phyloP scores from a whole-genome alignment of 2,797 vertebrate species.

The Sebastolobus alascanus region DNA sequence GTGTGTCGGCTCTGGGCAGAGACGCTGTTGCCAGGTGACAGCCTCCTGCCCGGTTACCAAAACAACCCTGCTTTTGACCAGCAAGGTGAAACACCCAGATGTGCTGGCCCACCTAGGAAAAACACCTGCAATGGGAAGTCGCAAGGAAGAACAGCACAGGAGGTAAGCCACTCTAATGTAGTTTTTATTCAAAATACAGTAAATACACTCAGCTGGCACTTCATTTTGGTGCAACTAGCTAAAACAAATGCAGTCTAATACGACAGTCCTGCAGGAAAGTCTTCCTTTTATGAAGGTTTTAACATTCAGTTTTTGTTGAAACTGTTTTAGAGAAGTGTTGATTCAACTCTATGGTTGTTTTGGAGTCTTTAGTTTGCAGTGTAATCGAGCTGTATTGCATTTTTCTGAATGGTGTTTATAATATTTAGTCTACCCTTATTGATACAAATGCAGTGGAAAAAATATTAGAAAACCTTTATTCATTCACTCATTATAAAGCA shows the following conservation, averaged over 20 bases:
- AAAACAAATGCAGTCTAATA: background rate
- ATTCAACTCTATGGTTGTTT: background rate
- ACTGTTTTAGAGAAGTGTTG: background rate
- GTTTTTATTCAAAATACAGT: background rate
- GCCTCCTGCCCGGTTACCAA: conserved; percentile 88
- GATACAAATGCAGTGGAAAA: background rate
- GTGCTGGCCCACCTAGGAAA: conserved; percentile 85
- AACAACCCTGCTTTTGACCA: conserved; percentile 79
- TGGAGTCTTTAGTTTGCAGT: background rate
- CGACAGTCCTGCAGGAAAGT: background rate
- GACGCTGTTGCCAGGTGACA: conserved; percentile 96
- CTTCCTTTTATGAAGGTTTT: background rate
- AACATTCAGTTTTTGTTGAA: background rate
- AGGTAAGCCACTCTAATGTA: conserved; percentile 83
- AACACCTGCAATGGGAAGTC: conserved; percentile 84
- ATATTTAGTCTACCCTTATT: background rate
- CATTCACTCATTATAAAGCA: no score
- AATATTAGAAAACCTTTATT: no score
- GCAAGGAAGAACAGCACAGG: conserved; percentile 83
- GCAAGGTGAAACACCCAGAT: conserved; percentile 76
- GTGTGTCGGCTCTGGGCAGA: conserved; percentile 98
- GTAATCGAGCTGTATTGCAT: background rate
- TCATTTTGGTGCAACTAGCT: background rate
- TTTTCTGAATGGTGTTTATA: background rate
- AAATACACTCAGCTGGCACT: background rate